Evolutionary conservation across 2,888 invertebrate genomes (phyloP).

Genomic region (Agonopterix arenella): DNA sequence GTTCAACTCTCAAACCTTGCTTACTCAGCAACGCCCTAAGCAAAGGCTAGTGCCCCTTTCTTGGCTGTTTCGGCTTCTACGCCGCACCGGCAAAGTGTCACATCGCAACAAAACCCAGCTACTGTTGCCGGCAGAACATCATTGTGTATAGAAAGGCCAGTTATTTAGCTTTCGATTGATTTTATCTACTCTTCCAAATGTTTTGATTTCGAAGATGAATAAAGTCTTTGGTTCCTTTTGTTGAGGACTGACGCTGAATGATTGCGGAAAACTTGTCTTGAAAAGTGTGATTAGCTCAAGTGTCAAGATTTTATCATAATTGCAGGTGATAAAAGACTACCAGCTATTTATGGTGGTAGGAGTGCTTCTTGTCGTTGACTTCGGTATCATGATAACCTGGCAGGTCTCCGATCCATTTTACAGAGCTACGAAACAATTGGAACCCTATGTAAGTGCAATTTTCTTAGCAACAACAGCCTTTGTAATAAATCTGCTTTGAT

Average conservation of each 20-base stretch:
- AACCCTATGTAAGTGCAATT: constrained; percentile 85
- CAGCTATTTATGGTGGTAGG: constrained; percentile 98
- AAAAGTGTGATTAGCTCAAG: too few relatives aligned
- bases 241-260: not conserved
- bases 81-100: too few relatives aligned
- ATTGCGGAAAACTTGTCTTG: not conserved
- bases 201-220: not conserved
- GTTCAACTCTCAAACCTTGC: too few relatives aligned
- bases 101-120: too few relatives aligned
- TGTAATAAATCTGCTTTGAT: not conserved
- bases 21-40: too few relatives aligned
- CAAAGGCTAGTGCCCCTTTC: too few relatives aligned
- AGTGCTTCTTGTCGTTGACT: constrained; percentile 91
- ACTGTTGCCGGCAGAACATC: too few relatives aligned
- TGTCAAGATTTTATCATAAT: not conserved
- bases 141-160: too few relatives aligned
- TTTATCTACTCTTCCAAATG: not conserved
- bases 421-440: constrained; percentile 91
- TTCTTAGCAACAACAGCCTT: not conserved
- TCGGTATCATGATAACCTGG: constrained; percentile 98
- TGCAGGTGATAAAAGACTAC: constrained; percentile 96
- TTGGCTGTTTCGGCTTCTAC: too few relatives aligned
- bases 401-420: constrained; percentile 97
- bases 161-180: too few relatives aligned
- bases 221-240: not conserved